phyloP scores from a whole-genome alignment of 1,140 invertebrate species.

The Drosophila melanica region DNA sequence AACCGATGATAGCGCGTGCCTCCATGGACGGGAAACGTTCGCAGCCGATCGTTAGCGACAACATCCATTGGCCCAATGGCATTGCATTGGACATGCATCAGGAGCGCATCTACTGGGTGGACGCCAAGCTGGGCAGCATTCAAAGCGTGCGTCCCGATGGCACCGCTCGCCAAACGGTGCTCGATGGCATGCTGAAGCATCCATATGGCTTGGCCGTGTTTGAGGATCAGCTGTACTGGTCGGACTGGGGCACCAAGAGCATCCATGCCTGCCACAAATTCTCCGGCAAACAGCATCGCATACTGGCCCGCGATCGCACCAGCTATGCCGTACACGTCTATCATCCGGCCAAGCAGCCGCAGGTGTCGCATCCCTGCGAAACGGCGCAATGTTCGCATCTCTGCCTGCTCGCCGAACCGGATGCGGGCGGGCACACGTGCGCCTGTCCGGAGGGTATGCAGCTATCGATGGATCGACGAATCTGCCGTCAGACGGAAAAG shows the following conservation, averaged over 20 bases:
- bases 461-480: constrained; percentile 85
- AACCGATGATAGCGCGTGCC: constrained; percentile 90
- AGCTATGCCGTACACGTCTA: constrained; percentile 89
- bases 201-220: constrained; percentile 94
- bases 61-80: constrained; percentile 94
- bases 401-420: constrained; percentile 89
- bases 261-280: constrained; percentile 89
- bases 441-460: constrained; percentile 91
- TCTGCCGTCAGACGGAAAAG: constrained; percentile 85
- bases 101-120: constrained; percentile 91
- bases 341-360: constrained; percentile 86
- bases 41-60: constrained; percentile 87
- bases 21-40: constrained; percentile 92
- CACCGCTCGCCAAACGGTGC: constrained; percentile 87
- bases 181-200: constrained; percentile 87
- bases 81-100: constrained; percentile 94
- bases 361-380: constrained; percentile 89
- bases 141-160: constrained; percentile 92
- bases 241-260: constrained; percentile 89
- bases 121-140: constrained; percentile 89
- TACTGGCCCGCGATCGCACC: constrained; percentile 84
- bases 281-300: constrained; percentile 86
- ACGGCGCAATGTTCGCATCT: constrained; percentile 89
- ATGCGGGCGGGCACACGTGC: constrained; percentile 87
- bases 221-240: constrained; percentile 95